Evolutionary conservation across 1,140 invertebrate species (phyloP), one percentile per base, ranked within the genome.

Genomic region (Vollenhovia emeryi): DNA sequence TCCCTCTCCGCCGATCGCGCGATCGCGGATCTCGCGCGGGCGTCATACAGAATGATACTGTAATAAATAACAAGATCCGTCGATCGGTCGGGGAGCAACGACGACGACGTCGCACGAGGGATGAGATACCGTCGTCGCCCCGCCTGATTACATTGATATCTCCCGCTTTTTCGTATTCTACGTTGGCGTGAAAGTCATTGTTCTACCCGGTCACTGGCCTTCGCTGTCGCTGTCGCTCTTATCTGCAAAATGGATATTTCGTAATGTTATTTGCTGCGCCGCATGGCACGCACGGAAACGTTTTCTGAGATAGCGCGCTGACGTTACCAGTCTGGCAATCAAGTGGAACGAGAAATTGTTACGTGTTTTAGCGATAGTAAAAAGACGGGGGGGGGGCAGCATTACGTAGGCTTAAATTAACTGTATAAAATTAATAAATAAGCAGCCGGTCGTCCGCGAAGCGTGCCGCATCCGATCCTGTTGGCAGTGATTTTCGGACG

Each of bases 171-270:
- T 86, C 45, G 33, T 64, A 82, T 57, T 82, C 87, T 89, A 89
- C 83, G 52, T 48, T 85, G 74, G 83, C 78, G 87, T 84, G 87
- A 88, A 76, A 71, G 52, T 68, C 83, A 60, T 74, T 62, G 30
- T 36, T 82, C 80, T 68, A 86, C 78, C 75, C 68, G 85, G 89
- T 96, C 96, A 98, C 95, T 97, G 97, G 95, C 97, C 97, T 96
- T 98, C 97, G 94, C 97, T 98, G 96, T 98, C 98, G 96, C 97
- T 98, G 96, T 98, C 98, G 95, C 97, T 98, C 96, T 98, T 98
- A 96, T 98, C 97, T 98, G 96, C 83, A 97, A 96, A 85, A 73
- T 74, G 76, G 48, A 80, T 13, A 79, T 48, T 73, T 78, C 30
- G 57, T 68, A 62, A 75, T 50, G 36, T 87, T 85, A 78, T 85